Base-by-base conservation (phyloP, 2,797 vertebrate species). In the Hirundo rustica region DNA sequence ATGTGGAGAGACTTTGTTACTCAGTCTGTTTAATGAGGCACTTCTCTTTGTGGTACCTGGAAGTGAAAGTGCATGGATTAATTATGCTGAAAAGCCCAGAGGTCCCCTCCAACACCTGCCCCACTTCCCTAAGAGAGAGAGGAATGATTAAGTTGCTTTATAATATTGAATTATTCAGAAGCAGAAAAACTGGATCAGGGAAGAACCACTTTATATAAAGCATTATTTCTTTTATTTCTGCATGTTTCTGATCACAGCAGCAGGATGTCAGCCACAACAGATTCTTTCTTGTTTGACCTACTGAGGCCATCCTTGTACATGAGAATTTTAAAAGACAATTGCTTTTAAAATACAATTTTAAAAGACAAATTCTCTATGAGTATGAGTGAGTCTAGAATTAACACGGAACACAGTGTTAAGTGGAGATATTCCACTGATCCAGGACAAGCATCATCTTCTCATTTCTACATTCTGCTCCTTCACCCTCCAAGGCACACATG, bases 21-120 rank as follows among this genome's bases (percentile, higher is more conserved):
- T 98, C 98, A 99, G 98, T 96, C 98, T 98, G 97, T 98, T 99
- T 98, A 98, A 98, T 97, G 98, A 99, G 30, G 98, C 98, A 97
- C 98, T 99, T 98, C 98, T 99, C 94, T 96, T 98, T 97, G 98
- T 98, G 97, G 97, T 82, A 98, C 98, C 99, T 99, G 96, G 92
- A 98, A 98, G 76, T 95, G 68, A 97, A 98, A 99, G 89, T 6
- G 92, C 54, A 96, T 30, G 58, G 30, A 75, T 96, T 91, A 96
- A 80, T 57, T 40, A 88, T 5, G 18, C 25, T n/a, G 54, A 47
- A 93, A 81, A 72, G 32, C 64, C 67, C 78, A 29, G 32, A 79
- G 76, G 71, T 84, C 61, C 65, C 72, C 91, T 90, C 66, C 87
- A 96, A 65, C 82, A 92, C 54, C 60, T 88, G 89, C 55, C 67